These are phyloP conservation scores for Hydrotaea cyrtoneurina DNA, from an alignment of 2,888 invertebrate genomes.

Conservation along the genomic window DNA sequence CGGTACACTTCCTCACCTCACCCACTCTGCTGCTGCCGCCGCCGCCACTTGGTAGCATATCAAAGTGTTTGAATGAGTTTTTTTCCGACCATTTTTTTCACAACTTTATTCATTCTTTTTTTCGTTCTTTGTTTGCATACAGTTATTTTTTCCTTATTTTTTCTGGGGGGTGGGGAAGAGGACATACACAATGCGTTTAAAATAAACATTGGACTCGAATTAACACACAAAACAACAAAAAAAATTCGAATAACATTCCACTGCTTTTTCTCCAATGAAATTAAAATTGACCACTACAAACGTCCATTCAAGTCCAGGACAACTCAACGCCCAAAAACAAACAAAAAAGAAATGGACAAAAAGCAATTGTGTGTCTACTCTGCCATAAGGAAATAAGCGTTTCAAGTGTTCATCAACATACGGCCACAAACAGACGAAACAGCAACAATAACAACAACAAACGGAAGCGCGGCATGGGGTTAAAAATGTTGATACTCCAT, in stretches of 20 bases:
- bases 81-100: background rate
- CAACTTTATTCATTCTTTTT: background rate
- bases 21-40: background rate
- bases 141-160: background rate
- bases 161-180: background rate
- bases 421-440: background rate
- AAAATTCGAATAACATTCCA: background rate
- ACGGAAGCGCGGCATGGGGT: background rate
- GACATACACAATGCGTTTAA: background rate
- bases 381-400: constrained; percentile 15
- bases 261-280: constrained; percentile 17
- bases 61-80: constrained; percentile 24
- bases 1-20: background rate
- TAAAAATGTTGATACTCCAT: constrained; percentile 13
- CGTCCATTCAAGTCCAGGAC: background rate
- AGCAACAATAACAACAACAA: no score
- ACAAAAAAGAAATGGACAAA: background rate
- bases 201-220: constrained; percentile 10
- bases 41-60: background rate
- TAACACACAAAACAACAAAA: no score
- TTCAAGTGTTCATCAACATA: constrained; percentile 32
- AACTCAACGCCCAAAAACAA: background rate
- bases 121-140: background rate
- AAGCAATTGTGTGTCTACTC: background rate
- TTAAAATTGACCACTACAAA: constrained; percentile 29